These are phyloP conservation scores for Muntiacus reevesi DNA, from an alignment of 2,113 vertebrate genomes.

Conservation along the genomic window DNA sequence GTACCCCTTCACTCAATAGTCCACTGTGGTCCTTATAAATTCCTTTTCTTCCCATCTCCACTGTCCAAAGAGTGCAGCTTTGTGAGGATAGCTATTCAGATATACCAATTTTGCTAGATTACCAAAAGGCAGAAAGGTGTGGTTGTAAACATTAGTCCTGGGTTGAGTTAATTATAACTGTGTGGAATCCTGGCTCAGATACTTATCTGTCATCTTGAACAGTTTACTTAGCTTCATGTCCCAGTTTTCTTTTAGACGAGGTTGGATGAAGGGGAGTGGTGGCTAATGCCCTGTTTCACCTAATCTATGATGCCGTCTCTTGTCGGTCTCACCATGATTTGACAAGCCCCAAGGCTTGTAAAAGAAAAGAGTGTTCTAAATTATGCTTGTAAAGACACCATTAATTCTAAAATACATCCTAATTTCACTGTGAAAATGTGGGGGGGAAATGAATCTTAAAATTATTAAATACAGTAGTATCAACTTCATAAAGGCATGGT, in stretches of 20 bases:
- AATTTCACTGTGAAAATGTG: slow-evolving; percentile 5
- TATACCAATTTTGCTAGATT: background rate
- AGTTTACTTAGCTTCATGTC: background rate
- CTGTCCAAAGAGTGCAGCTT: background rate
- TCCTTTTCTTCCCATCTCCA: background rate
- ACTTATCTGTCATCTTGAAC: background rate
- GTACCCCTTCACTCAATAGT: background rate
- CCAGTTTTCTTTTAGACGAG: background rate
- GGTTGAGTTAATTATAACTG: background rate
- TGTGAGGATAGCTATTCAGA: background rate
- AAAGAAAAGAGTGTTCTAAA: background rate
- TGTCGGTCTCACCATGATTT: background rate
- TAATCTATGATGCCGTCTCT: background rate
- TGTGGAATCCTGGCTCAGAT: background rate
- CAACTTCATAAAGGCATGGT: background rate
- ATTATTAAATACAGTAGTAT: background rate
- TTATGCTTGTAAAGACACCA: background rate
- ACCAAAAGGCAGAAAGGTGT: background rate
- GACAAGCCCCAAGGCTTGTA: background rate
- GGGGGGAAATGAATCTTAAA: background rate
- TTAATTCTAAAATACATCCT: background rate
- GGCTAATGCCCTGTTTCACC: background rate
- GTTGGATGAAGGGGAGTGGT: background rate
- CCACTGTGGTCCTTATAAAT: background rate
- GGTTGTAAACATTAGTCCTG: background rate